A percentile compares a stretch with the other conserved stretches of the same genome.
These are phyloP conservation scores for Meteorus sp. DNA, from an alignment of 1,140 invertebrate species.

Conservation along the genomic window DNA sequence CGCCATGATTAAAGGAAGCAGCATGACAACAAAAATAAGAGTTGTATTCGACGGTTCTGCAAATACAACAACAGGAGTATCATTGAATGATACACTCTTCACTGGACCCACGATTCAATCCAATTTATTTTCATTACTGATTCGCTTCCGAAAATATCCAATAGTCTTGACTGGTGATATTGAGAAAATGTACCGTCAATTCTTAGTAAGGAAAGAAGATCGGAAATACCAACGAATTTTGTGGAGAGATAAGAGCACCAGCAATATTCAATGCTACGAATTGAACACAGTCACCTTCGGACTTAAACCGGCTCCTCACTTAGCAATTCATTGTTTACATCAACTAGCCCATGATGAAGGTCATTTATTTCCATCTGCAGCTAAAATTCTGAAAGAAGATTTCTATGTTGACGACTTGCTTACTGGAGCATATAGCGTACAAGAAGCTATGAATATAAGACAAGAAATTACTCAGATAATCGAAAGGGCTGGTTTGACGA, in stretches of 20 bases:
- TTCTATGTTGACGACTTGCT: slow-evolving; percentile 15
- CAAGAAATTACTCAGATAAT: not conserved
- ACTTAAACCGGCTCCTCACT: not conserved
- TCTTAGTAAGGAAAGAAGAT: slow-evolving; percentile 38
- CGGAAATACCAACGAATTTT: slow-evolving; percentile 41
- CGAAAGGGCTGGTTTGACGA: not conserved
- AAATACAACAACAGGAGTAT: slow-evolving; percentile 28
- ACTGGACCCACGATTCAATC: slow-evolving; percentile 26
- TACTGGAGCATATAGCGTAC: not conserved
- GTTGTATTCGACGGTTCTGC: slow-evolving; percentile 40
- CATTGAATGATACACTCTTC: slow-evolving; percentile 37
- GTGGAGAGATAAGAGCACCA: slow-evolving; percentile 9
- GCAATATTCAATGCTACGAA: not conserved
- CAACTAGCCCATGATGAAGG: slow-evolving; percentile 14
- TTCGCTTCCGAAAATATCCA: slow-evolving; percentile 9
- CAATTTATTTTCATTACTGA: slow-evolving; percentile 17
- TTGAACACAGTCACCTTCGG: slow-evolving; percentile 14
- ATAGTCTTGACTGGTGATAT: slow-evolving; percentile 11
- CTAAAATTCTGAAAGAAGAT: slow-evolving; percentile 1
- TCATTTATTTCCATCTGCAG: not conserved
- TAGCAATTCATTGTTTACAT: slow-evolving; percentile 10
- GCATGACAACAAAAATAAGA: slow-evolving; percentile 5
- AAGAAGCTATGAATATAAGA: not conserved
- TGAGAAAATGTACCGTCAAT: slow-evolving; percentile 50
- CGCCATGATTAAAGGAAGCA: slow-evolving; percentile 6